Percentiles rank a stretch among this genome's conserved stretches.
phyloP scores from a whole-genome alignment of 2,113 vertebrate genomes.

The Lasiurus borealis region DNA sequence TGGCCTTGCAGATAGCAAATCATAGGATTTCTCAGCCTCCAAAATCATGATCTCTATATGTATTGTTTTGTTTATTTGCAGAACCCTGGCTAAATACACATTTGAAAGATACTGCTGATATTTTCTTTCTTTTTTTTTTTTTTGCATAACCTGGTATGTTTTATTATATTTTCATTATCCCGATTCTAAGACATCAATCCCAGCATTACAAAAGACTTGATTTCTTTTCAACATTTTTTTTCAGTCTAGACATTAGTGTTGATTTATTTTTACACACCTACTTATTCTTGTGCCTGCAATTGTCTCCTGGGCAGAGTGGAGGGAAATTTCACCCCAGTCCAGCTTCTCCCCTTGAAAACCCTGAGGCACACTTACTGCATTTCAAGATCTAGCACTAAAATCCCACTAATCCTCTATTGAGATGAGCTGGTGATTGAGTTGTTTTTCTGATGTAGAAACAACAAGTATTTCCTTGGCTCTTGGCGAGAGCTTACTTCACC shows the following conservation, averaged over 20 bases:
- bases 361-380: neutral
- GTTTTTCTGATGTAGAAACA: neutral
- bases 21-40: neutral
- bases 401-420: neutral
- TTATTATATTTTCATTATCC: neutral
- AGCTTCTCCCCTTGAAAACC: neutral
- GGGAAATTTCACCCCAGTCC: neutral
- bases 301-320: neutral
- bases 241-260: neutral
- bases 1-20: neutral
- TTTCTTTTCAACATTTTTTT: conserved; percentile 23
- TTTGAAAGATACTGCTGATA: neutral
- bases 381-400: neutral
- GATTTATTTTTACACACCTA: neutral
- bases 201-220: neutral
- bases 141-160: too few relatives aligned
- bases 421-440: neutral
- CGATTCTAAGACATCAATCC: neutral
- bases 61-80: neutral
- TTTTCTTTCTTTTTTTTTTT: too few relatives aligned
- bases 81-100: neutral
- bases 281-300: neutral
- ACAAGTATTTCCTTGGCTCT: neutral
- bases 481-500: neutral
- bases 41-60: neutral